phyloP scores from a whole-genome alignment of 2,888 invertebrate genomes.

The Lepetodrilus schrolli region DNA sequence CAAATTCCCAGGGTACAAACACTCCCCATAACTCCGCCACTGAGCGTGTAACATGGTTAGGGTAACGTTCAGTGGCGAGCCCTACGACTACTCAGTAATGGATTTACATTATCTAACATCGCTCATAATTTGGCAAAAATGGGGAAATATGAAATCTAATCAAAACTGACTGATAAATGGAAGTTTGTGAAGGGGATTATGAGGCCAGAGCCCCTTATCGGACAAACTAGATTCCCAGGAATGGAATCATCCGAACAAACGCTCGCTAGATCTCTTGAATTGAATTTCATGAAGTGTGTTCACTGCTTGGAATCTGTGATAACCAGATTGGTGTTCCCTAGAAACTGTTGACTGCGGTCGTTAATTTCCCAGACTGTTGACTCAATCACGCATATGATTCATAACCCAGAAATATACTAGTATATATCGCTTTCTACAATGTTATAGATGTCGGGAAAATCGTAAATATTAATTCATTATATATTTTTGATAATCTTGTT shows the following conservation, averaged over 20 bases:
- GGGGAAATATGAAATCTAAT: constrained; percentile 22
- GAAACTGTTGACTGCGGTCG: too few species aligned
- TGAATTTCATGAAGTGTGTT: constrained; percentile 20
- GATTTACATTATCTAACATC: constrained; percentile 15
- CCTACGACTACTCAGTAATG: constrained; percentile 4
- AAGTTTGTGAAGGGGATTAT: constrained; percentile 19
- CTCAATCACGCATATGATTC: too few species aligned
- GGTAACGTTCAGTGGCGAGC: neutral
- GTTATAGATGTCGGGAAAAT: too few species aligned
- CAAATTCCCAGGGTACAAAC: too few species aligned
- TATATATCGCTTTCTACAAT: too few species aligned
- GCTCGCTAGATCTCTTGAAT: neutral
- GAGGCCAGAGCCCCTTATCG: neutral
- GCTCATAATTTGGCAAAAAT: neutral
- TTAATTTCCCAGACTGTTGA: too few species aligned
- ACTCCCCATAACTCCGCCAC: neutral
- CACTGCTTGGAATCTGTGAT: constrained; percentile 9
- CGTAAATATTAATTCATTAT: too few species aligned
- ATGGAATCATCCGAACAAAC: constrained; percentile 3
- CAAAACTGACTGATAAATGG: constrained; percentile 23
- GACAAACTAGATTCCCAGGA: constrained; percentile 6
- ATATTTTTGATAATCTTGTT: too few species aligned
- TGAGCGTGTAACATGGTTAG: neutral
- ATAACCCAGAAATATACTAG: too few species aligned
- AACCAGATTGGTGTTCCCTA: too few species aligned